Percentiles rank a stretch among this genome's conserved stretches.
Evolutionary conservation across 1,140 invertebrate genomes (phyloP).

Genomic region (Sminthurides bifidus): DNA sequence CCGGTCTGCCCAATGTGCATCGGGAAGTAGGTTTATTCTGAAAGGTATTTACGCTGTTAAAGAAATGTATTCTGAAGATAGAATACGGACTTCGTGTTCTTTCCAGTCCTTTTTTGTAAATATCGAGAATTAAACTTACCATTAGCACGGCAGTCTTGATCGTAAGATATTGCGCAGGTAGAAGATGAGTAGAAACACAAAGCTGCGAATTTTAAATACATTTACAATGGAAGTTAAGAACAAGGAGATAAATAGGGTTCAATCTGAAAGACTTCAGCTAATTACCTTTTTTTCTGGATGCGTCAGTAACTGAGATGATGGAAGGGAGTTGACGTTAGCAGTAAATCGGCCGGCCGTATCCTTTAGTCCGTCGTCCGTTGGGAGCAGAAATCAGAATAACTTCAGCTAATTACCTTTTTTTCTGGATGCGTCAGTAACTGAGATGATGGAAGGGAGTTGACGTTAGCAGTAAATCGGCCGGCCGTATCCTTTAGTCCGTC

Average conservation of each 20-base stretch:
- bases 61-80: neutral
- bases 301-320: conserved; percentile 15
- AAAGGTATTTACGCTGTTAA: neutral
- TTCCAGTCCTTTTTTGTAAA: neutral
- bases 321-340: conserved; percentile 22
- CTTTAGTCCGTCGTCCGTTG: no score
- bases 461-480: conserved; percentile 30
- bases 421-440: conserved; percentile 18
- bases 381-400: neutral
- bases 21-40: neutral
- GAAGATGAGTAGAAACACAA: conserved; percentile 43
- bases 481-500: conserved; percentile 32
- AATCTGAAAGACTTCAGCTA: neutral
- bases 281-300: conserved; percentile 22
- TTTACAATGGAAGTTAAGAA: neutral
- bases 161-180: conserved; percentile 45
- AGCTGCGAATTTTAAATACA: conserved; percentile 36
- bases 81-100: neutral
- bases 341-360: conserved; percentile 29
- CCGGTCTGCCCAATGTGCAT: neutral
- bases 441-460: conserved; percentile 9
- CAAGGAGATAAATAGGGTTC: neutral
- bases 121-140: conserved; percentile 22
- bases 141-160: conserved; percentile 43
- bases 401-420: conserved; percentile 16